Conservation (phyloP, 2,113 vertebrate species). For the Percina caprodes region DNA sequence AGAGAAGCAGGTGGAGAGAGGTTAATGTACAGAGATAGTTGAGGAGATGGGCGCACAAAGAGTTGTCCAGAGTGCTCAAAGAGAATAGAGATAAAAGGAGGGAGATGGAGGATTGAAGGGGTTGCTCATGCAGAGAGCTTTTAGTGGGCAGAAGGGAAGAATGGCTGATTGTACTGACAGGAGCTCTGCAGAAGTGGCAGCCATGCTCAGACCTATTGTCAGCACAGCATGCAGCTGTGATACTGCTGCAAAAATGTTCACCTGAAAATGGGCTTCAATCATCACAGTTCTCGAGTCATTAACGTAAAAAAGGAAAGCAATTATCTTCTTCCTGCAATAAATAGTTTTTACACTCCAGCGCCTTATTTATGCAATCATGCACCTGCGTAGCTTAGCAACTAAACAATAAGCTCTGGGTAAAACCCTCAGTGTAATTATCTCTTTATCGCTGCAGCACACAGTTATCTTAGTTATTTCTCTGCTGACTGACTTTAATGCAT, state of each 20-base stretch:
- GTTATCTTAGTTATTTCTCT: slow-evolving; percentile 50
- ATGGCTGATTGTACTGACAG: slow-evolving; percentile 44
- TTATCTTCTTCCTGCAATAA: slow-evolving; percentile 61
- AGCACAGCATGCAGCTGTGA: not conserved
- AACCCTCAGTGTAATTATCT: slow-evolving; percentile 66
- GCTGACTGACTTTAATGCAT: slow-evolving; percentile 38
- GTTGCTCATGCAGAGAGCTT: slow-evolving; percentile 62
- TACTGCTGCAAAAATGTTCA: slow-evolving; percentile 11
- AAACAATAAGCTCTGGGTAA: slow-evolving; percentile 61
- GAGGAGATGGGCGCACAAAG: slow-evolving; percentile 28
- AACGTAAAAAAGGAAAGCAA: slow-evolving; percentile 56
- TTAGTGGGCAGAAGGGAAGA: slow-evolving; percentile 50
- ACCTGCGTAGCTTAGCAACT: slow-evolving; percentile 71
- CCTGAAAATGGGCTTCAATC: slow-evolving; percentile 46
- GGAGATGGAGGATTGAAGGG: slow-evolving; percentile 41
- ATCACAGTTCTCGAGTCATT: slow-evolving; percentile 51
- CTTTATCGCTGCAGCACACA: slow-evolving; percentile 47
- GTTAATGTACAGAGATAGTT: slow-evolving; percentile 16
- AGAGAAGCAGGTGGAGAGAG: slow-evolving; percentile 33
- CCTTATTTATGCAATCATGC: slow-evolving; percentile 58
- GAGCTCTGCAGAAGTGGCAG: slow-evolving; percentile 11
- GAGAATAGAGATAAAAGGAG: slow-evolving; percentile 54
- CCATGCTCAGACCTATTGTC: not conserved
- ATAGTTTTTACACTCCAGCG: slow-evolving; percentile 41
- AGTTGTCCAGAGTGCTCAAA: slow-evolving; percentile 45